Evolutionary conservation across 37 sponge, comb jelly and placozoan species (phyloP).

Genomic region (Geodia barretti): DNA sequence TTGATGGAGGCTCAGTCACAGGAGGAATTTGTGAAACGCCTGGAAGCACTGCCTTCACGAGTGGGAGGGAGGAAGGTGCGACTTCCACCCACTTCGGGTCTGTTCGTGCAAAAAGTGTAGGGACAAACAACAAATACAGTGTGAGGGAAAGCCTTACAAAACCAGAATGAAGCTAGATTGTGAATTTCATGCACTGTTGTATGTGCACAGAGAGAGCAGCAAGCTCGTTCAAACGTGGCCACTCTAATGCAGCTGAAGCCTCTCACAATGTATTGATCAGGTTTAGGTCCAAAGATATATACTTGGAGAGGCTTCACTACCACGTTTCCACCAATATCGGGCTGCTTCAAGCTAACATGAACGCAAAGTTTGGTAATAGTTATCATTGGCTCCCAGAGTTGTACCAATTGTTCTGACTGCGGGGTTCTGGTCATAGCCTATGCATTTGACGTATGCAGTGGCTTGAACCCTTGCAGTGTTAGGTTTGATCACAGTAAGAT

Average conservation of each 20-base stretch:
- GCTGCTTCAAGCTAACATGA: constrained; percentile 13
- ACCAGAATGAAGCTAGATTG: no score
- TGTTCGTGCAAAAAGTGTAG: constrained; percentile 23
- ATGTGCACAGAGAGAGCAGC: no score
- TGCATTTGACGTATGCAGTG: no score
- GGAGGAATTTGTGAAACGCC: background rate
- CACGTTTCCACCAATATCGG: constrained; percentile 13
- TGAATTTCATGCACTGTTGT: no score
- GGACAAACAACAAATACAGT: background rate
- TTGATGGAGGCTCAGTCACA: background rate
- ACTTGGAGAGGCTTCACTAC: constrained; percentile 23
- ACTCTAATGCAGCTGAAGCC: constrained; percentile 16
- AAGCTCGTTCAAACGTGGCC: constrained; percentile 12
- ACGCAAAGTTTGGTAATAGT: background rate
- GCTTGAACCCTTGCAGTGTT: no score
- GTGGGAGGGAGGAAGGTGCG: constrained; percentile 11
- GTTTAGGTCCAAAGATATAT: constrained; percentile 8
- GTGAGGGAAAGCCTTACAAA: constrained; percentile 13
- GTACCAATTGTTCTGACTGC: background rate
- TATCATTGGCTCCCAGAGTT: constrained; percentile 32
- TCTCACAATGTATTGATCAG: constrained; percentile 33
- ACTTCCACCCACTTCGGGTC: background rate
- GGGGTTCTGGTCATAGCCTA: no score
- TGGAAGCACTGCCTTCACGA: constrained; percentile 1
- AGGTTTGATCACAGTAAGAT: no score